Conservation (phyloP, 2,113 vertebrate species). For the Oenanthe oenanthe region DNA sequence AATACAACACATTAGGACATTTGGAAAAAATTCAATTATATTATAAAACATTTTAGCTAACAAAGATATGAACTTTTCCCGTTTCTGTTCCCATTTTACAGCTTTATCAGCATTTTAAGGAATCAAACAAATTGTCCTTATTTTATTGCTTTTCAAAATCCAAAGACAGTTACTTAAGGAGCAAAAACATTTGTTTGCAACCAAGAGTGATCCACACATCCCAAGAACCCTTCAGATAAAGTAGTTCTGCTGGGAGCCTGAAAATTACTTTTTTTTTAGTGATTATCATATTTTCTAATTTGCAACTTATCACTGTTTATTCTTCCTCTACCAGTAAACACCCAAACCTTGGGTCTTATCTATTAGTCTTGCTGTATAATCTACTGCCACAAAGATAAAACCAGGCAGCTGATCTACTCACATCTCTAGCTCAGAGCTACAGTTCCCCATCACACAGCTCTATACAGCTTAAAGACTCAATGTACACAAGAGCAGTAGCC, state of each 20-base stretch:
- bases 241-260: background rate
- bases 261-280: background rate
- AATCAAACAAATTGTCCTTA: conserved; percentile 8
- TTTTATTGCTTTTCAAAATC: conserved; percentile 9
- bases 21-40: background rate
- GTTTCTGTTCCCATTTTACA: conserved; percentile 55
- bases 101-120: conserved; percentile 43
- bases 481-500: background rate
- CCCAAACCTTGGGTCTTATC: background rate
- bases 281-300: background rate
- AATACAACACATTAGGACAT: conserved; percentile 24
- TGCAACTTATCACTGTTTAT: background rate
- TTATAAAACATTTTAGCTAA: background rate
- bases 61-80: conserved; percentile 14
- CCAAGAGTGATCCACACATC: background rate
- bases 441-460: background rate
- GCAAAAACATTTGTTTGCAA: background rate
- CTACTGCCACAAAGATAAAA: background rate
- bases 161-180: conserved; percentile 53
- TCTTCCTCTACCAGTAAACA: background rate
- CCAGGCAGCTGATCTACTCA: background rate
- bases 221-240: background rate
- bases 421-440: background rate
- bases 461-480: background rate
- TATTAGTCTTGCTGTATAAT: background rate